Conservation (phyloP, 2,888 invertebrate genomes). For the Allolobophora icterica region DNA sequence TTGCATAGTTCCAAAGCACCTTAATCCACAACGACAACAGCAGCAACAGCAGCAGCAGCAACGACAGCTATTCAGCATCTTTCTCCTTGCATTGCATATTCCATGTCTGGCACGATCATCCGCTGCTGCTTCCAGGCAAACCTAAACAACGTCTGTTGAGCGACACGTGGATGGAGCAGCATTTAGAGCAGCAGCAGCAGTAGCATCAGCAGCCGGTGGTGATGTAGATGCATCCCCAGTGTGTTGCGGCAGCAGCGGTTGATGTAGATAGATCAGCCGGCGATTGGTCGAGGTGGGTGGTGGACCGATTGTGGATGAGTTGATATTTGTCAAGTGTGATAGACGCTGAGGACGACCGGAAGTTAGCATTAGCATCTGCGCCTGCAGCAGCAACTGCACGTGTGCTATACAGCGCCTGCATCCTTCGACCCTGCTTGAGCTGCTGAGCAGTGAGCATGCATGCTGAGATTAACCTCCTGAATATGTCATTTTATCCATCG, state of each 20-base stretch:
- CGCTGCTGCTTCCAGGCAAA: not conserved
- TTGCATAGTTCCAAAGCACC: conserved; percentile 17
- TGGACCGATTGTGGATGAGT: not conserved
- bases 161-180: not conserved
- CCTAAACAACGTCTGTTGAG: not conserved
- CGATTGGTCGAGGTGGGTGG: not conserved
- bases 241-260: not conserved
- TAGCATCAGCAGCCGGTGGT: not conserved
- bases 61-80: not conserved
- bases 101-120: conserved; percentile 7
- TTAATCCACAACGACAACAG: not conserved
- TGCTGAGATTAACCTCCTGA: too few relatives aligned
- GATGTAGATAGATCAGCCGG: not conserved
- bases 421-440: too few relatives aligned
- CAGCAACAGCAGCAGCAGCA: not conserved
- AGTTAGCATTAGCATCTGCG: conserved; percentile 2
- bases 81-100: conserved; percentile 17
- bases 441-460: too few relatives aligned
- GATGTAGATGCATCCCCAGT: not conserved
- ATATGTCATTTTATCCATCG: too few relatives aligned
- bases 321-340: not conserved
- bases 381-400: not conserved
- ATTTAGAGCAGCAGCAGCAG: not conserved
- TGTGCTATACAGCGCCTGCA: not conserved
- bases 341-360: not conserved